Percentiles rank a stretch among this genome's conserved stretches.
phyloP scores from a whole-genome alignment of 2,888 invertebrate genomes.

The Agonopterix arenella region DNA sequence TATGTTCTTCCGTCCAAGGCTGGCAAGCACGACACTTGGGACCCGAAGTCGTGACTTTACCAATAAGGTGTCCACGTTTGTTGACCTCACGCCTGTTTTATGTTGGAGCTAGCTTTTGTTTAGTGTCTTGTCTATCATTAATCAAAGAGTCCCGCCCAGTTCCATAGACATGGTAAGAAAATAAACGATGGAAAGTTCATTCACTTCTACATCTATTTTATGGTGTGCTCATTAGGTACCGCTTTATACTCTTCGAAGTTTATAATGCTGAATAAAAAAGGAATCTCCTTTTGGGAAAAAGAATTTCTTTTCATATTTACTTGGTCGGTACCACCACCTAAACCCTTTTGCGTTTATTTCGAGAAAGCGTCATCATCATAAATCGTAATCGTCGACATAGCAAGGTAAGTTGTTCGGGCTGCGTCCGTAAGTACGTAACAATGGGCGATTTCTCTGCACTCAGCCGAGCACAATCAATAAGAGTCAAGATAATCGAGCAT shows the following conservation, averaged over 20 bases:
- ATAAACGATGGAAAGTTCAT: too few species aligned
- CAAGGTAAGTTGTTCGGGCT: neutral
- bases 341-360: too few species aligned
- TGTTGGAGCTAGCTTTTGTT: neutral
- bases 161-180: neutral
- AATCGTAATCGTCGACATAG: too few species aligned
- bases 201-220: too few species aligned
- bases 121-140: neutral
- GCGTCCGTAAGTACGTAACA: slow-evolving; percentile 17
- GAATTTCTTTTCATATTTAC: too few species aligned
- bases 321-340: too few species aligned
- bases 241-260: too few species aligned
- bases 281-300: too few species aligned
- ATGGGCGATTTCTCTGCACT: slow-evolving; percentile 26
- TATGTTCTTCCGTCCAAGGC: slow-evolving; percentile 59
- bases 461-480: slow-evolving; percentile 36
- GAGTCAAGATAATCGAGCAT: slow-evolving; percentile 44
- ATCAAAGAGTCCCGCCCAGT: neutral
- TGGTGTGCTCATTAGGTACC: too few species aligned
- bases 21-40: slow-evolving; percentile 13
- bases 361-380: too few species aligned
- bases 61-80: slow-evolving; percentile 23
- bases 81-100: slow-evolving; percentile 32
- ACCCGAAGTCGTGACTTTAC: slow-evolving; percentile 24
- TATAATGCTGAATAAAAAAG: too few species aligned